Conservation (phyloP, 2,888 invertebrate genomes). For the Vesta saturnalis region DNA sequence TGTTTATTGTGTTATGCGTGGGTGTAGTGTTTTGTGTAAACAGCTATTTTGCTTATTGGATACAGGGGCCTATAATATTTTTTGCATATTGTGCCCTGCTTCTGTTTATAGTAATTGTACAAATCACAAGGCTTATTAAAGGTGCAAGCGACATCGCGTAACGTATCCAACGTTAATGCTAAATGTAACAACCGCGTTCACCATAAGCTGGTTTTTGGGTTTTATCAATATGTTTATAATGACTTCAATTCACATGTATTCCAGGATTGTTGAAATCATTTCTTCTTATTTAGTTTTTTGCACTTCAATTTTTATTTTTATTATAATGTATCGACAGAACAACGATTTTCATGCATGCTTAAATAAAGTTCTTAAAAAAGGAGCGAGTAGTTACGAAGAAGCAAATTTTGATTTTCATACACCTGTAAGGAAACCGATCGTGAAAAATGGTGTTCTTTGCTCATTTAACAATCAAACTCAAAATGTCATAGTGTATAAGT, state of each 20-base stretch:
- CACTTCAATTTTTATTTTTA: constrained; percentile 3
- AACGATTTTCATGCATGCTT: constrained; percentile 19
- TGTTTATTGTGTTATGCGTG: not conserved
- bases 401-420: constrained; percentile 18
- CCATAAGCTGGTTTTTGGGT: constrained; percentile 8
- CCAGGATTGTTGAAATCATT: not conserved
- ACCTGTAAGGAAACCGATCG: constrained; percentile 16
- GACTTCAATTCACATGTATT: not conserved
- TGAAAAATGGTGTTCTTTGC: not conserved
- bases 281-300: not conserved
- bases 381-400: constrained; percentile 10
- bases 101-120: constrained; percentile 10
- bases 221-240: not conserved
- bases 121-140: constrained; percentile 9
- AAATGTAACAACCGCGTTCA: constrained; percentile 10
- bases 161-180: constrained; percentile 13
- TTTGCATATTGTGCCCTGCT: not conserved
- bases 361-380: not conserved
- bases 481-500: no score
- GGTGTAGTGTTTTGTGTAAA: constrained; percentile 6
- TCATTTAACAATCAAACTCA: not conserved
- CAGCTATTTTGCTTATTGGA: not conserved
- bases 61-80: not conserved
- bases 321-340: constrained; percentile 1
- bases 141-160: not conserved